These are phyloP conservation scores for Alentia gelatinosa DNA, from an alignment of 2,888 invertebrate genomes.

Conservation along the genomic window DNA sequence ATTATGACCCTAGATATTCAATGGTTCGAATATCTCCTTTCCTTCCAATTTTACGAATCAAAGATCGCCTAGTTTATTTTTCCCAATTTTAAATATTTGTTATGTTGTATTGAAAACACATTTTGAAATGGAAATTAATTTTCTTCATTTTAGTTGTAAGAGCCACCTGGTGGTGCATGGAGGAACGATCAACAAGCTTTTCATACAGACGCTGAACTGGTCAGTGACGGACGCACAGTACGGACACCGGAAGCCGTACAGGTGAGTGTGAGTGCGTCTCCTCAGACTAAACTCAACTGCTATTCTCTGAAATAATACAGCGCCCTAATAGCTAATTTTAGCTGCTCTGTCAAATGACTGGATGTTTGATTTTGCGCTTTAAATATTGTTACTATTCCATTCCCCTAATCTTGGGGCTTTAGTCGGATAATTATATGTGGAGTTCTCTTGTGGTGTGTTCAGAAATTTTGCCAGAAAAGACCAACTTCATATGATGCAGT, in stretches of 20 bases:
- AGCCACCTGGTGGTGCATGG: constrained; percentile 19
- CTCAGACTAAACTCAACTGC: too few relatives aligned
- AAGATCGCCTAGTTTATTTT: background rate
- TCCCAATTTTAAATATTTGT: background rate
- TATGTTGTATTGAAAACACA: background rate
- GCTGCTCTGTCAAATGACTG: too few relatives aligned
- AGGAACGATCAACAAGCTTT: constrained; percentile 25
- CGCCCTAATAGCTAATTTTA: too few relatives aligned
- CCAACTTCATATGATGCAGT: too few relatives aligned
- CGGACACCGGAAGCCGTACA: constrained; percentile 40
- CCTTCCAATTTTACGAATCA: background rate
- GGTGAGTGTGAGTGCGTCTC: background rate
- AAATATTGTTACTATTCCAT: too few relatives aligned
- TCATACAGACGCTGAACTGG: constrained; percentile 45
- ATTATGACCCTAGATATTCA: too few relatives aligned
- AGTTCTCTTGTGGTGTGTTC: too few relatives aligned
- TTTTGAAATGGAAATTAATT: background rate
- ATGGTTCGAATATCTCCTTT: background rate
- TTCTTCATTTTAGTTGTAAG: constrained; percentile 2
- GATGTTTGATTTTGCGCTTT: too few relatives aligned
- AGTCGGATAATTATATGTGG: too few relatives aligned
- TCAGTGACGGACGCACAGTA: background rate
- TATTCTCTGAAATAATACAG: too few relatives aligned
- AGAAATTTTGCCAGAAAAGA: too few relatives aligned
- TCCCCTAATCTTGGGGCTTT: too few relatives aligned